phyloP scores from a whole-genome alignment of 2,888 invertebrate species.

The Dastarcus helophoroides region DNA sequence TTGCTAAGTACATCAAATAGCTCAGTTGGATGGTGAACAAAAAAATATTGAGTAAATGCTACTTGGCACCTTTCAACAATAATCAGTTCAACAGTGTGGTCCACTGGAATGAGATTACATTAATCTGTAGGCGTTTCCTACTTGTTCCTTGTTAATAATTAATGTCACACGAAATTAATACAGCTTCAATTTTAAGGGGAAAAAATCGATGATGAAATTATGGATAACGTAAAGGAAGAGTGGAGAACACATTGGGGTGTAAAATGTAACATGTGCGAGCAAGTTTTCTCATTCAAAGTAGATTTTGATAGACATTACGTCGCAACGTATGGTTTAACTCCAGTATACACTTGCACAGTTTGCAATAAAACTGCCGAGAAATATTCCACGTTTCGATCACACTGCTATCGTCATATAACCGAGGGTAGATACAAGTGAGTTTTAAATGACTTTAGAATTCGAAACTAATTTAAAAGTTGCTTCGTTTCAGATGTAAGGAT shows the following conservation, averaged over 20 bases:
- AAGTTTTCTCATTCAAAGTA: conserved; percentile 38
- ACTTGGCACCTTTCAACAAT: not conserved
- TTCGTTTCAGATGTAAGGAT: conserved; percentile 39
- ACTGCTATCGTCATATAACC: conserved; percentile 46
- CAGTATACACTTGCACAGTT: conserved; percentile 46
- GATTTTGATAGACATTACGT: conserved; percentile 45
- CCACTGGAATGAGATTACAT: not conserved
- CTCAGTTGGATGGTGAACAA: no score
- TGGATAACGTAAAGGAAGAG: conserved; percentile 39
- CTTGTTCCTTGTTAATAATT: not conserved
- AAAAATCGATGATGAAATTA: conserved; percentile 31
- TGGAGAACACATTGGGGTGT: conserved; percentile 41
- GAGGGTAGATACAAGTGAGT: conserved; percentile 46
- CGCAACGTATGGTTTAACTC: conserved; percentile 32
- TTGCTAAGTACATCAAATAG: no score
- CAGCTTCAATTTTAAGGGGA: conserved; percentile 20
- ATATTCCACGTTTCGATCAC: conserved; percentile 42
- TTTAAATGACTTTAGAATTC: conserved; percentile 3
- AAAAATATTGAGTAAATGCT: conserved; percentile 3
- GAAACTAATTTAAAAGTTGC: conserved; percentile 6
- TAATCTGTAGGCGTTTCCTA: no score
- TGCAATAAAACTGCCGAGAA: conserved; percentile 45
- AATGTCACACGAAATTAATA: not conserved
- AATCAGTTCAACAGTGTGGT: not conserved
- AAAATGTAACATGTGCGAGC: conserved; percentile 43